Percentiles rank a stretch among this genome's conserved stretches.
Conservation (phyloP, 2,113 vertebrate species). For the Phoenicopterus ruber region DNA sequence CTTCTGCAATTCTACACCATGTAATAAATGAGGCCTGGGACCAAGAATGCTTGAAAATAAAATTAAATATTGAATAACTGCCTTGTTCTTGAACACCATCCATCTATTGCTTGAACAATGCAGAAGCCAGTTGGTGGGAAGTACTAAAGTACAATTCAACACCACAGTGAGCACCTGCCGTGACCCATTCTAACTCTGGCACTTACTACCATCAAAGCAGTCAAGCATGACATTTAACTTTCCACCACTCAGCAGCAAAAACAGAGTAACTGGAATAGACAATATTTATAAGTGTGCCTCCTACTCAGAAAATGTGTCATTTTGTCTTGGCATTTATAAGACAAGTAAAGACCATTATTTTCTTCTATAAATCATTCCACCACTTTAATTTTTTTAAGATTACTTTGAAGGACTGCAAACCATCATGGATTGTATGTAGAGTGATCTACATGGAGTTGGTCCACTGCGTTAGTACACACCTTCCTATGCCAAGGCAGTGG, state of each 20-base stretch:
- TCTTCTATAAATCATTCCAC: background rate
- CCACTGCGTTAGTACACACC: background rate
- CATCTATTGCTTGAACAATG: background rate
- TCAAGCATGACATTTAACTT: background rate
- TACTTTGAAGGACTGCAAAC: background rate
- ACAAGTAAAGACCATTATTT: background rate
- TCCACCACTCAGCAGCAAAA: background rate
- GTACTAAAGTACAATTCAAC: background rate
- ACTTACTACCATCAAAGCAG: background rate
- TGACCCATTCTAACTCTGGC: background rate
- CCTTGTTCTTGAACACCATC: background rate
- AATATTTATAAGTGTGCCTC: background rate
- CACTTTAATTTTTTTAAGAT: background rate
- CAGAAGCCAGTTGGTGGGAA: background rate
- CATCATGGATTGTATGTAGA: background rate
- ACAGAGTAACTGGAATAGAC: background rate
- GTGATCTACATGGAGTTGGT: background rate
- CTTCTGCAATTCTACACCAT: background rate
- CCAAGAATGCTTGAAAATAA: background rate
- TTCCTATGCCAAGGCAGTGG: background rate
- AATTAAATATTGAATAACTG: background rate
- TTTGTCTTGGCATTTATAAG: background rate
- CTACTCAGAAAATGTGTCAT: background rate
- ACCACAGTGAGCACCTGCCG: background rate
- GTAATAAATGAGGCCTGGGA: background rate